Evolutionary conservation across 2,797 vertebrate species (phyloP).

Genomic region (Dallia pectoralis): DNA sequence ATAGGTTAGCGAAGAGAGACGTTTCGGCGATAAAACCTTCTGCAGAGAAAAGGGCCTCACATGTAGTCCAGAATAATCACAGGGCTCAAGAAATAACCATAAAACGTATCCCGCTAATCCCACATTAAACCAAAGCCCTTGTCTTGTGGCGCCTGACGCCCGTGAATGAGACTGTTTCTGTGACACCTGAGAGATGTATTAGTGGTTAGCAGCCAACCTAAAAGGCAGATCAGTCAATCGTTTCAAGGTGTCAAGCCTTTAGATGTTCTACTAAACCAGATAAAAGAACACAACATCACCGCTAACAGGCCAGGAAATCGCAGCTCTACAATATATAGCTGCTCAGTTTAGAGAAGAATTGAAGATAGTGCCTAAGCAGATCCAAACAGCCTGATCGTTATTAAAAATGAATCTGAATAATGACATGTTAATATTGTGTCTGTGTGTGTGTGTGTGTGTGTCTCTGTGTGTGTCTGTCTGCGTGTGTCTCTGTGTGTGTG

Average conservation of each 20-base stretch:
- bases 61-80: constrained; percentile 31
- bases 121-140: constrained; percentile 48
- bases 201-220: constrained; percentile 52
- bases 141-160: constrained; percentile 27
- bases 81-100: constrained; percentile 22
- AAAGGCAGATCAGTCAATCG: constrained; percentile 61
- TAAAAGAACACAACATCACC: constrained; percentile 31
- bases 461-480: not conserved
- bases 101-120: constrained; percentile 31
- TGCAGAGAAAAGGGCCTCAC: too few relatives aligned
- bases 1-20: constrained; percentile 20
- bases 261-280: constrained; percentile 59
- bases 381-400: constrained; percentile 17
- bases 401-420: constrained; percentile 41
- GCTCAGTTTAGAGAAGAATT: not conserved
- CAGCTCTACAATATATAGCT: not conserved
- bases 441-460: constrained; percentile 14
- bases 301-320: constrained; percentile 26
- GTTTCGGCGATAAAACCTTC: constrained; percentile 1
- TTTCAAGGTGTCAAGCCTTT: constrained; percentile 60
- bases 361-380: not conserved
- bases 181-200: constrained; percentile 63
- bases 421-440: constrained; percentile 39
- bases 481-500: not conserved
- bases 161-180: constrained; percentile 28